Percentiles rank a stretch among this genome's conserved stretches.
Conservation (phyloP, 2,797 vertebrate species). For the Acomys russatus region DNA sequence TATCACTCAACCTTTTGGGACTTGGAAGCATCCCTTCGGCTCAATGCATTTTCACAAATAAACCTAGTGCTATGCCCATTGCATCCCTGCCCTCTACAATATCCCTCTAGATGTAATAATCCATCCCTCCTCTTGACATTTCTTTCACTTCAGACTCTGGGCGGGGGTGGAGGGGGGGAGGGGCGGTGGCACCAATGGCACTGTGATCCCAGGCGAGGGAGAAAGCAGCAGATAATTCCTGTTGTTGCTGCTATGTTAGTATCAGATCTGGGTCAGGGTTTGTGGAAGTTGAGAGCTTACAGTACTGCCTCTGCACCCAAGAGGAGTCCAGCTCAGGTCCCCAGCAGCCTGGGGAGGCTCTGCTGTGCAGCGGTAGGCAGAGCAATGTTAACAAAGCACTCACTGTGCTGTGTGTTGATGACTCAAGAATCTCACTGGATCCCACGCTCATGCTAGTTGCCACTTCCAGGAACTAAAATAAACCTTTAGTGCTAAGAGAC, state of each 20-base stretch:
- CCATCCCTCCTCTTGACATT: slow-evolving; percentile 14
- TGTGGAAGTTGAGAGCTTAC: neutral
- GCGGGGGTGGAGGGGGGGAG: neutral
- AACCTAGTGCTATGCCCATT: neutral
- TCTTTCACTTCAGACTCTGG: slow-evolving; percentile 11
- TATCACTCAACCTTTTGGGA: neutral
- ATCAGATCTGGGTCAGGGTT: neutral
- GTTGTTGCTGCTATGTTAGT: neutral
- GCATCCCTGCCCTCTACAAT: neutral
- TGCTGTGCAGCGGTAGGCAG: neutral
- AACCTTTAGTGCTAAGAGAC: slow-evolving; percentile 75
- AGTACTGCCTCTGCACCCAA: neutral
- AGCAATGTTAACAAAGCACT: slow-evolving; percentile 54
- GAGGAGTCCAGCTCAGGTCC: neutral
- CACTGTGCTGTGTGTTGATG: slow-evolving; percentile 53
- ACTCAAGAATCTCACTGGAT: slow-evolving; percentile 69
- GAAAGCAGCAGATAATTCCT: slow-evolving; percentile 16
- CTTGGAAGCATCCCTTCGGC: slow-evolving; percentile 8
- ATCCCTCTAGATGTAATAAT: slow-evolving; percentile 49
- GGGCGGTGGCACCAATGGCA: neutral
- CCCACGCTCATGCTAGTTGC: slow-evolving; percentile 65
- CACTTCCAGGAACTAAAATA: slow-evolving; percentile 78
- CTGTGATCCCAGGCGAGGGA: neutral
- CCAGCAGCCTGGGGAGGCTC: slow-evolving; percentile 19
- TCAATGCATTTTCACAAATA: slow-evolving; percentile 24